phyloP scores from a whole-genome alignment of 1,140 invertebrate genomes.

The Campoletis sonorensis region DNA sequence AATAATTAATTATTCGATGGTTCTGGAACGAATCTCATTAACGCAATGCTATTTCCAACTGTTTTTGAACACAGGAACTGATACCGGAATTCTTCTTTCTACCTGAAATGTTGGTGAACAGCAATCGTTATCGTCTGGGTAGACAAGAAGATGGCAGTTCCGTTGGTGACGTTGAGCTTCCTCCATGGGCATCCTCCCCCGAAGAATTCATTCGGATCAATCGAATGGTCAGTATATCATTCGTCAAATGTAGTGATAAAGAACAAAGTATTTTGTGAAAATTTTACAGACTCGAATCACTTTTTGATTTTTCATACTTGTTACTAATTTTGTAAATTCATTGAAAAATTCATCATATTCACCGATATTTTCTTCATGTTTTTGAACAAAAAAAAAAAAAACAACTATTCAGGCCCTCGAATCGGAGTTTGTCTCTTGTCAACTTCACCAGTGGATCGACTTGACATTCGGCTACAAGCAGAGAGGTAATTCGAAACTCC shows the following conservation, averaged over 20 bases:
- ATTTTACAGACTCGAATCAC: not conserved
- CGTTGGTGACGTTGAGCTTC: conserved; percentile 93
- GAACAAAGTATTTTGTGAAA: not conserved
- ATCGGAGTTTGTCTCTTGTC: conserved; percentile 99
- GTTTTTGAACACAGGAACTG: conserved; percentile 83
- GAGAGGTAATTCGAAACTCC: conserved; percentile 81
- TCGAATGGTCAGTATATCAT: conserved; percentile 85
- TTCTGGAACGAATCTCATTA: too few species aligned
- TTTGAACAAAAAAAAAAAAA: not conserved
- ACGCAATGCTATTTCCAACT: too few species aligned
- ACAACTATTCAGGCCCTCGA: conserved; percentile 92
- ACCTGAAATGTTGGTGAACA: conserved; percentile 99
- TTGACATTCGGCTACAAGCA: conserved; percentile 99
- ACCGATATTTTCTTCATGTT: too few species aligned
- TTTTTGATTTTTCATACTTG: too few species aligned
- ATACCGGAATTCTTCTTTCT: conserved; percentile 99
- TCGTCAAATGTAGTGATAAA: too few species aligned
- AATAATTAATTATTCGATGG: too few species aligned
- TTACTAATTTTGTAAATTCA: too few species aligned
- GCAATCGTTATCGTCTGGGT: conserved; percentile 91
- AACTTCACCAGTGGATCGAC: conserved; percentile 99
- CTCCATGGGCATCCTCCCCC: conserved; percentile 96
- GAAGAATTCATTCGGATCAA: conserved; percentile 99
- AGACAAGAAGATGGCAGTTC: conserved; percentile 90
- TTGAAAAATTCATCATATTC: too few species aligned